These are phyloP conservation scores for Aphidius gifuensis DNA, from an alignment of 1,140 invertebrate genomes.

Conservation along the genomic window DNA sequence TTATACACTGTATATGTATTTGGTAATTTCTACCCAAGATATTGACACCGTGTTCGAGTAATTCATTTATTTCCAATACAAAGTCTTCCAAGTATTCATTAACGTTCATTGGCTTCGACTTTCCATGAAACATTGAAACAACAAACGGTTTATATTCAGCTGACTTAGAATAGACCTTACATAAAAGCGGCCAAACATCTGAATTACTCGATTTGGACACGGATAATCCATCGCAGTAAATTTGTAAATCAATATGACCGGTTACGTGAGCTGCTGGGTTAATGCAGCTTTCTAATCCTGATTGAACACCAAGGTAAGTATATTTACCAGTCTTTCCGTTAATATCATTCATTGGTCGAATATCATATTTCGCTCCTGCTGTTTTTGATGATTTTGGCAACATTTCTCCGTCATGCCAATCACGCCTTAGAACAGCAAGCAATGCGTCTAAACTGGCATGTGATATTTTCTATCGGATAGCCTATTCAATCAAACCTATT, in stretches of 20 bases:
- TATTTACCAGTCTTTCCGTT: conserved; percentile 6
- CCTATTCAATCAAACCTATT: too few relatives aligned
- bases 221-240: conserved; percentile 18
- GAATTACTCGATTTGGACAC: conserved; percentile 10
- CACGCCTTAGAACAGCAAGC: too few relatives aligned
- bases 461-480: too few relatives aligned
- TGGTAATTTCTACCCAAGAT: conserved; percentile 1
- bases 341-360: conserved; percentile 9
- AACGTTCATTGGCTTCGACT: conserved; percentile 13
- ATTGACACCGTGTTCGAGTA: conserved; percentile 5
- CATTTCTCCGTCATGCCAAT: neutral
- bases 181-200: conserved; percentile 21
- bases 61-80: conserved; percentile 16
- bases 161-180: conserved; percentile 9
- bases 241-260: conserved; percentile 7
- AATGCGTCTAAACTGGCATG: too few relatives aligned
- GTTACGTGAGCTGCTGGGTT: conserved; percentile 10
- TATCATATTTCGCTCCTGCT: conserved; percentile 8
- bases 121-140: conserved; percentile 15
- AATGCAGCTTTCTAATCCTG: conserved; percentile 12
- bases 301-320: conserved; percentile 17
- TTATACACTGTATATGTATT: conserved; percentile 17
- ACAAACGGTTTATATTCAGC: conserved; percentile 18
- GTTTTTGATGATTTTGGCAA: conserved; percentile 20
- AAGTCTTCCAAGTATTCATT: conserved; percentile 17